Evolutionary conservation across 2,797 vertebrate genomes (phyloP).

Genomic region (Halcyon leucocephala): DNA sequence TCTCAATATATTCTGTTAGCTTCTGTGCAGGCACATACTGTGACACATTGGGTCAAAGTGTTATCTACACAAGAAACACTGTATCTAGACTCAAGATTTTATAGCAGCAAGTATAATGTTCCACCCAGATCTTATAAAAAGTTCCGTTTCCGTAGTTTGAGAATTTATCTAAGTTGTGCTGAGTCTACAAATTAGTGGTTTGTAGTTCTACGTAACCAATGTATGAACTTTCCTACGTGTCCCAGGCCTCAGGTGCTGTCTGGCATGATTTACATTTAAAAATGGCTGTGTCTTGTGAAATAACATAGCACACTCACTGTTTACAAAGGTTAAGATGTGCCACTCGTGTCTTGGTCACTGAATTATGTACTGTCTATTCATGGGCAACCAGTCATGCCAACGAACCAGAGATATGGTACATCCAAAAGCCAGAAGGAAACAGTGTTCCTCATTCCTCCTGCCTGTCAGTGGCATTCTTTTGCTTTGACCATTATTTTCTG

Average conservation of each 20-base stretch:
- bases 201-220: not conserved
- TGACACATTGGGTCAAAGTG: not conserved
- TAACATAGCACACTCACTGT: rapidly evolving
- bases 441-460: not conserved
- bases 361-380: not conserved
- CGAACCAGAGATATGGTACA: not conserved
- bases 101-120: not conserved
- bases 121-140: not conserved
- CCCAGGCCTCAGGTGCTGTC: not conserved
- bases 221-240: not conserved
- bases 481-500: not conserved
- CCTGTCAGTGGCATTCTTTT: not conserved
- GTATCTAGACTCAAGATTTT: not conserved
- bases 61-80: not conserved
- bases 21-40: not conserved
- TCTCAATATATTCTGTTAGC: not conserved
- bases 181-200: not conserved
- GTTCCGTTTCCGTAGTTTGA: not conserved
- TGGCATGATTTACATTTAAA: not conserved
- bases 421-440: not conserved
- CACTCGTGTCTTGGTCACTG: not conserved
- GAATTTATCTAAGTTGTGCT: not conserved
- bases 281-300: not conserved
- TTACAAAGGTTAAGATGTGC: not conserved
- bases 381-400: not conserved